These are phyloP conservation scores for Plectrocnemia conspersa DNA, from an alignment of 1,140 invertebrate species.

Conservation along the genomic window DNA sequence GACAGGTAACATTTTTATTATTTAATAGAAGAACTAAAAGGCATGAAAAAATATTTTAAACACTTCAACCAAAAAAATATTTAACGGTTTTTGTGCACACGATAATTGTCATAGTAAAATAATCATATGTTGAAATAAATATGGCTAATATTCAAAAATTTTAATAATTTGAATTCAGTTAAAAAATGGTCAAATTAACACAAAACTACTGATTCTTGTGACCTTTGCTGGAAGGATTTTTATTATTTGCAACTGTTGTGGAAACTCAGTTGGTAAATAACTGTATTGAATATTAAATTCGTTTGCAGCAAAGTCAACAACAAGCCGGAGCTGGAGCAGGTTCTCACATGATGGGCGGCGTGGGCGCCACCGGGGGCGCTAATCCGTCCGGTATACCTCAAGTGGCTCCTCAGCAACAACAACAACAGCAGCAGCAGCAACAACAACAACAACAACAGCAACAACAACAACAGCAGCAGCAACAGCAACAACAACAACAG, in stretches of 20 bases:
- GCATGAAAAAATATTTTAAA: too few relatives aligned
- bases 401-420: conserved; percentile 32
- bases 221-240: neutral
- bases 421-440: conserved; percentile 44
- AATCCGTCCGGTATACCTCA: conserved; percentile 38
- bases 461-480: conserved; percentile 50
- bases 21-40: too few relatives aligned
- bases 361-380: conserved; percentile 33
- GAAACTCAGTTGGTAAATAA: neutral
- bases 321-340: conserved; percentile 35
- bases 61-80: too few relatives aligned
- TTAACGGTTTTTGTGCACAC: too few relatives aligned
- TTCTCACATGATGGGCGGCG: conserved; percentile 40
- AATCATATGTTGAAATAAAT: too few relatives aligned
- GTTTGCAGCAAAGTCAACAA: conserved; percentile 47
- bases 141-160: too few relatives aligned
- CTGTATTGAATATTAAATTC: conserved; percentile 1
- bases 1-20: conserved; percentile 54
- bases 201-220: too few relatives aligned
- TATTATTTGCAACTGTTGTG: neutral
- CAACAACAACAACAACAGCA: conserved; percentile 44
- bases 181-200: too few relatives aligned
- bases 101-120: too few relatives aligned
- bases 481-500: conserved; percentile 43
- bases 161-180: too few relatives aligned